These are phyloP conservation scores for Hepsetus odoe DNA, from an alignment of 2,113 vertebrate species.

Conservation along the genomic window DNA sequence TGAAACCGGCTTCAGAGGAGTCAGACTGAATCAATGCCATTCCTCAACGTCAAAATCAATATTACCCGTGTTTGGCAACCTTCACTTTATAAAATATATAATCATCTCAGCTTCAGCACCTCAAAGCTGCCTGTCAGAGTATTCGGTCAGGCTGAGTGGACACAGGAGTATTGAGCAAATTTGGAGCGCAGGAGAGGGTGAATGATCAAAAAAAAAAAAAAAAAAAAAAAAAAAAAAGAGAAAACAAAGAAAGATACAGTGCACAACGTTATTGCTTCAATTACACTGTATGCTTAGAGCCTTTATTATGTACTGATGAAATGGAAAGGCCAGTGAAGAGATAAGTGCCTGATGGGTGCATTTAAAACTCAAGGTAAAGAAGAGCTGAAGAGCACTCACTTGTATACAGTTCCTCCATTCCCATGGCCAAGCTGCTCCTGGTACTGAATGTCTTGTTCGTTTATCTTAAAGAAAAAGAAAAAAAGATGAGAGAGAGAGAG, in stretches of 20 bases:
- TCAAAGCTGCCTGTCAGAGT: slow-evolving; percentile 7
- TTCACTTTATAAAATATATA: slow-evolving; percentile 68
- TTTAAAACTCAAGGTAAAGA: slow-evolving; percentile 49
- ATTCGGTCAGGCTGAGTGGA: slow-evolving; percentile 18
- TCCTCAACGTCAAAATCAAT: slow-evolving; percentile 79
- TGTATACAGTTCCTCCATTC: slow-evolving; percentile 97
- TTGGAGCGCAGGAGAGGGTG: not conserved
- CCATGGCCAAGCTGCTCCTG: slow-evolving; percentile 97
- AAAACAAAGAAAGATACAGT: slow-evolving; percentile 15
- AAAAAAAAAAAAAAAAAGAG: slow-evolving; percentile 11
- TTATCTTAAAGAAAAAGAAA: slow-evolving; percentile 85
- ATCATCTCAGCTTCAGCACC: slow-evolving; percentile 60
- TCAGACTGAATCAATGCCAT: slow-evolving; percentile 65
- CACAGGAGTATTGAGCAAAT: slow-evolving; percentile 23
- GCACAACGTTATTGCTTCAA: slow-evolving; percentile 9
- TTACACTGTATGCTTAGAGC: slow-evolving; percentile 6
- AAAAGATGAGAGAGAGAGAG: slow-evolving; percentile 65
- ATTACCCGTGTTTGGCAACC: slow-evolving; percentile 72
- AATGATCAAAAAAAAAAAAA: slow-evolving; percentile 31
- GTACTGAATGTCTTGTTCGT: slow-evolving; percentile 96
- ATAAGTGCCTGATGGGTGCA: slow-evolving; percentile 11
- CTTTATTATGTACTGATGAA: not conserved
- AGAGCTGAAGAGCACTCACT: slow-evolving; percentile 83
- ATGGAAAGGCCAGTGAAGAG: slow-evolving; percentile 32
- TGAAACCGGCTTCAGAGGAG: slow-evolving; percentile 61